A percentile compares a stretch with the other conserved stretches of the same genome.
Evolutionary conservation across 2,113 vertebrate species (phyloP).

Genomic region (Coreoperca whiteheadi): DNA sequence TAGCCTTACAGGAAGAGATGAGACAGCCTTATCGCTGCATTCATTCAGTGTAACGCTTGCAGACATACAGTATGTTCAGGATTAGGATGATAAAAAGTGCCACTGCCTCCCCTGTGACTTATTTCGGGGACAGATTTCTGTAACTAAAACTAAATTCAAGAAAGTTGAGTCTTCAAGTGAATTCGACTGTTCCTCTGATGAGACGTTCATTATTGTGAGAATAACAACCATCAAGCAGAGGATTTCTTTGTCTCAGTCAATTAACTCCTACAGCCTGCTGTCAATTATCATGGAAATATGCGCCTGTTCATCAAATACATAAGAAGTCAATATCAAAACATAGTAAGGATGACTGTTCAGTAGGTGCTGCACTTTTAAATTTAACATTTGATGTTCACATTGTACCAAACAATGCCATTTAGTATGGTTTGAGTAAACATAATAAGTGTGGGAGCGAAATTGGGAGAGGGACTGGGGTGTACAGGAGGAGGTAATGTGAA

Average conservation of each 20-base stretch:
- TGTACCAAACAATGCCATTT: not conserved
- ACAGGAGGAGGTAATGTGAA: not conserved
- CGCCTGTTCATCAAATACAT: slow-evolving; percentile 2
- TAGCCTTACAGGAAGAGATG: slow-evolving; percentile 29
- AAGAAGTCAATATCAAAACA: not conserved
- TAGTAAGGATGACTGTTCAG: not conserved
- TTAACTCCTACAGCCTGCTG: slow-evolving; percentile 1
- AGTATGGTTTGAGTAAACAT: not conserved
- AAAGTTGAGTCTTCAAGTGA: slow-evolving; percentile 4
- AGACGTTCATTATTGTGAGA: slow-evolving; percentile 13
- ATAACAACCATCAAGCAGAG: slow-evolving; percentile 15
- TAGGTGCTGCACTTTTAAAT: not conserved
- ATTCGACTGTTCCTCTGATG: slow-evolving; percentile 25
- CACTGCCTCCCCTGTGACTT: not conserved
- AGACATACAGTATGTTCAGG: slow-evolving; percentile 23
- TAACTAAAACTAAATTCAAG: slow-evolving; percentile 18
- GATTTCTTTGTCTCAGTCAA: slow-evolving; percentile 18
- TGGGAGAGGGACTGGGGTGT: not conserved
- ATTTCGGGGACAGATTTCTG: slow-evolving; percentile 15
- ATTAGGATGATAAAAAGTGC: slow-evolving; percentile 36
- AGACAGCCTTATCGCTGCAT: slow-evolving; percentile 37
- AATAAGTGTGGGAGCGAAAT: not conserved
- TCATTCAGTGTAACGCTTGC: slow-evolving; percentile 16
- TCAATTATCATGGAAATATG: slow-evolving; percentile 21
- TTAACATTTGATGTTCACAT: not conserved